Evolutionary conservation across 2,797 vertebrate species (phyloP).

Genomic region (Tangara arthus): DNA sequence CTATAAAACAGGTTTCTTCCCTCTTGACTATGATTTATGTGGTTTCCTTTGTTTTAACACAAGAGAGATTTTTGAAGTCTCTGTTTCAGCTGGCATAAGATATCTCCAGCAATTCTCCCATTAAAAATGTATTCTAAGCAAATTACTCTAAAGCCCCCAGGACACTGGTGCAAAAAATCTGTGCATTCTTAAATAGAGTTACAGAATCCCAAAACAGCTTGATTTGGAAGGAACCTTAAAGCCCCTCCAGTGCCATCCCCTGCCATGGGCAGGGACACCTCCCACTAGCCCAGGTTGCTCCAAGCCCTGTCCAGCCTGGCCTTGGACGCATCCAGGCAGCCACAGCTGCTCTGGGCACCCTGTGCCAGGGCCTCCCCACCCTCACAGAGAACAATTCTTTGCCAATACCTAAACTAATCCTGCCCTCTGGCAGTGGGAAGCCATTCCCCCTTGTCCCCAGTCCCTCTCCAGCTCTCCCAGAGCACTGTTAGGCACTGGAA

Average conservation of each 20-base stretch:
- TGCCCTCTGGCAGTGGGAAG: background rate
- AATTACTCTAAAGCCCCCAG: background rate
- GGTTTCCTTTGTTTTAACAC: background rate
- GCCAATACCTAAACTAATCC: background rate
- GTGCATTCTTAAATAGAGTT: background rate
- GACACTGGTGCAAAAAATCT: background rate
- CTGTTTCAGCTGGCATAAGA: background rate
- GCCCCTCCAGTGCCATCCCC: accelerated
- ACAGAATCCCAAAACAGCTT: background rate
- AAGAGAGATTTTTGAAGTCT: background rate
- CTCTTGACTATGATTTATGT: background rate
- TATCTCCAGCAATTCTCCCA: slow-evolving; percentile 11
- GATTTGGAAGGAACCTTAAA: background rate
- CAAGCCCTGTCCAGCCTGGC: background rate
- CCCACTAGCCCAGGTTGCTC: accelerated
- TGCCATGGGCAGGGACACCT: background rate
- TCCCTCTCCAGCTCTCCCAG: background rate
- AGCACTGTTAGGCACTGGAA: background rate
- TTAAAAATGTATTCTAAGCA: slow-evolving; percentile 7
- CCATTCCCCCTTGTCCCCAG: background rate
- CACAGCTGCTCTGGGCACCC: background rate
- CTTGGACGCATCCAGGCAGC: background rate
- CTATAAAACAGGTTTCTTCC: background rate
- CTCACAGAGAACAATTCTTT: background rate
- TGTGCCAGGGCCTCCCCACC: background rate